Evolutionary conservation across 2,888 invertebrate genomes (phyloP).

Genomic region (Plagiodera versicolora): DNA sequence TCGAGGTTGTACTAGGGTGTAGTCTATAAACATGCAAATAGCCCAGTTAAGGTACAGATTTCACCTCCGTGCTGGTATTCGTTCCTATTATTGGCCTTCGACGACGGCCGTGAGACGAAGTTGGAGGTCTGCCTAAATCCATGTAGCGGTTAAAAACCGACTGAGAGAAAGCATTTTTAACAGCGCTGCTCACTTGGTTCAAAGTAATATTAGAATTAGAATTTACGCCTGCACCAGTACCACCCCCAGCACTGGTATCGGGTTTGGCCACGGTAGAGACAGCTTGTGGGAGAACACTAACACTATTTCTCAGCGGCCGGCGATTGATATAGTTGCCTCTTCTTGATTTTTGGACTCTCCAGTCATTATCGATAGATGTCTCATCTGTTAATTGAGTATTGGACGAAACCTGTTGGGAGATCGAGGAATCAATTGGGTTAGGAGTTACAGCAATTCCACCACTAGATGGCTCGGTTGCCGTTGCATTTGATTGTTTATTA

Average conservation of each 20-base stretch:
- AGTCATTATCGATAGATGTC: slow-evolving; percentile 7
- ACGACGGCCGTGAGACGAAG: background rate
- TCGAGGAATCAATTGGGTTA: slow-evolving; percentile 1
- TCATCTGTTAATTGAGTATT: background rate
- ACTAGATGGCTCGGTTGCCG: slow-evolving; percentile 1
- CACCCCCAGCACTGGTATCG: background rate
- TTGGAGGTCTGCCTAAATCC: slow-evolving; percentile 1
- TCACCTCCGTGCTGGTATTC: slow-evolving; percentile 7
- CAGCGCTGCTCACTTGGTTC: background rate
- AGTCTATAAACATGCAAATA: slow-evolving; percentile 8
- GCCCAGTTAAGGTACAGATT: slow-evolving; percentile 6
- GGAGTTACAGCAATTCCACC: background rate
- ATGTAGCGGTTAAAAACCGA: background rate
- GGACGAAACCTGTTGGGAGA: slow-evolving; percentile 5
- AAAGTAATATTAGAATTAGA: background rate
- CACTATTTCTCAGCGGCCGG: background rate
- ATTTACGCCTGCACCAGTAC: background rate
- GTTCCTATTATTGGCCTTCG: slow-evolving; percentile 12
- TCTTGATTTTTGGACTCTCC: background rate
- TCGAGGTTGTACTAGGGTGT: slow-evolving; percentile 3
- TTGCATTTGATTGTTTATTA: background rate
- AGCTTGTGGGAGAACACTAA: background rate
- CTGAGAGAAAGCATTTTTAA: too few species aligned
- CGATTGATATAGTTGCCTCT: slow-evolving; percentile 5
- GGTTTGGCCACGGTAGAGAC: background rate